Evolutionary conservation across 2,113 vertebrate genomes (phyloP).

Genomic region (Dromas ardeola): DNA sequence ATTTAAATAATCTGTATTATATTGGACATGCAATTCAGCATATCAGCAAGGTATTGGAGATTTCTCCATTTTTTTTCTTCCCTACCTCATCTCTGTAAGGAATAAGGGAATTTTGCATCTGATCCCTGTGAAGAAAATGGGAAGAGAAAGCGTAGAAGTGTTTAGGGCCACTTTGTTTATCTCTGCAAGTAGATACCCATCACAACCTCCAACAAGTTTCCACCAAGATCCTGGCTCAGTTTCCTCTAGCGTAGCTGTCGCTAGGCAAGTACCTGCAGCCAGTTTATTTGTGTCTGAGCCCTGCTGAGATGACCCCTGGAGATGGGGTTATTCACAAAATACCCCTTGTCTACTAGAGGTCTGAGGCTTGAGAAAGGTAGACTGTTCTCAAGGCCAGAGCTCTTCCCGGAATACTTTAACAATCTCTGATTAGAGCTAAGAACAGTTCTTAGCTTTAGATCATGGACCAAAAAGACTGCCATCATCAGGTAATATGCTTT

Average conservation of each 20-base stretch:
- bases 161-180: background rate
- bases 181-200: background rate
- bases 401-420: background rate
- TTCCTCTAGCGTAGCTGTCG: fast-evolving
- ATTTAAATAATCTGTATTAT: background rate
- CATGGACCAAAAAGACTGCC: background rate
- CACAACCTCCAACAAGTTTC: background rate
- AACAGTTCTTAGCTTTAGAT: background rate
- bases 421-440: background rate
- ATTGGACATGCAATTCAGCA: background rate
- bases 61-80: background rate
- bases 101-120: background rate
- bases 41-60: background rate
- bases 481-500: background rate
- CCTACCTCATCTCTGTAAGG: background rate
- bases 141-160: background rate
- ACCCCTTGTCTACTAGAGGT: background rate
- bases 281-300: background rate
- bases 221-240: too few relatives aligned
- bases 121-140: background rate
- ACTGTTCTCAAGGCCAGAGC: background rate
- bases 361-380: background rate
- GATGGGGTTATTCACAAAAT: background rate
- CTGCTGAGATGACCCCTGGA: background rate
- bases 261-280: background rate